Percentiles rank a stretch among this genome's conserved stretches.
Conservation (phyloP, 2,888 invertebrate species). For the Orchesellides sinensis region DNA sequence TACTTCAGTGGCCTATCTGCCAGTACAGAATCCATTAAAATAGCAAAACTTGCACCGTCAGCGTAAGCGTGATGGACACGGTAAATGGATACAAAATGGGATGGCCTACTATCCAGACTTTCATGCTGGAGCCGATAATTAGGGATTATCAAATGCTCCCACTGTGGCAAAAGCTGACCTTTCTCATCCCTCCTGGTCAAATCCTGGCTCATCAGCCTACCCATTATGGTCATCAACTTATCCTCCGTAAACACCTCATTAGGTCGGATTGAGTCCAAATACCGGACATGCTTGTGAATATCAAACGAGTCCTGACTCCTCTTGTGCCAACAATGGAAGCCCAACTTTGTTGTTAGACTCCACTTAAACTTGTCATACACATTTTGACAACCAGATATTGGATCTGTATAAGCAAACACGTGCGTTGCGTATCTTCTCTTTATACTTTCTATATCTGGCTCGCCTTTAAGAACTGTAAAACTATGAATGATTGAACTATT, state of each 20-base stretch:
- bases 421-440: conserved; percentile 33
- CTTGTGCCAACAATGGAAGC: conserved; percentile 74
- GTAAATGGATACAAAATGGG: conserved; percentile 53
- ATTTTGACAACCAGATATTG: conserved; percentile 18
- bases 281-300: conserved; percentile 70
- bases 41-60: conserved; percentile 62
- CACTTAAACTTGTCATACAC: conserved; percentile 40
- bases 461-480: conserved; percentile 51
- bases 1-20: conserved; percentile 53
- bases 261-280: conserved; percentile 27
- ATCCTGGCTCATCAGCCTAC: conserved; percentile 59
- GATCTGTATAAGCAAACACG: conserved; percentile 54
- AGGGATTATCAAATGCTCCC: conserved; percentile 72
- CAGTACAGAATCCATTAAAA: conserved; percentile 61
- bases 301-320: conserved; percentile 61
- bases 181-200: conserved; percentile 6
- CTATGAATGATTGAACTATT: conserved; percentile 63
- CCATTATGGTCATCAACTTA: conserved; percentile 63
- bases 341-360: conserved; percentile 57
- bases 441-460: conserved; percentile 51
- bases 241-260: conserved; percentile 65
- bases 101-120: conserved; percentile 20
- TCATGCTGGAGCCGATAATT: conserved; percentile 61
- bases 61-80: conserved; percentile 64
- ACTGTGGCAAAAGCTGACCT: conserved; percentile 61